Evolutionary conservation across 92 coral and sea anemone genomes (phyloP).

Genomic region (Epizoanthus scotinus): DNA sequence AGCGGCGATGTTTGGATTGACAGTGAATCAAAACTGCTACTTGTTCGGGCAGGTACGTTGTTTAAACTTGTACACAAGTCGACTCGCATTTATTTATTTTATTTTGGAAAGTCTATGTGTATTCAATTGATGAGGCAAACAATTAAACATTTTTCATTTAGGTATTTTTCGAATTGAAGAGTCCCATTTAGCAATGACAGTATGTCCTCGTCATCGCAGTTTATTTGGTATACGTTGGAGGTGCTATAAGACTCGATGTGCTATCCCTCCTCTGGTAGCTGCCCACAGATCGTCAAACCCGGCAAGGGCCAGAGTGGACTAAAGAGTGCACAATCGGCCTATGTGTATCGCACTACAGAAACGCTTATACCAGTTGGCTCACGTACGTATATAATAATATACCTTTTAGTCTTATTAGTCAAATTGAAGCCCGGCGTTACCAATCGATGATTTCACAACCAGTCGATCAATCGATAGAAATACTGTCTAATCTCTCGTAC

Average conservation of each 20-base stretch:
- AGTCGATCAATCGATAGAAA: too few relatives aligned
- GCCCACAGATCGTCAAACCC: constrained; percentile 20
- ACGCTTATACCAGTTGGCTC: constrained; percentile 46
- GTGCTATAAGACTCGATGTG: constrained; percentile 31
- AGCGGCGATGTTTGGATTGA: constrained; percentile 36
- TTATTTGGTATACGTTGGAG: constrained; percentile 42
- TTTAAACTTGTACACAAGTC: too few relatives aligned
- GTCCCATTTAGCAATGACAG: constrained; percentile 29
- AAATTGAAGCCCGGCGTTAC: too few relatives aligned
- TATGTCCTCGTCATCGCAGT: constrained; percentile 46
- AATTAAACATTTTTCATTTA: constrained; percentile 23
- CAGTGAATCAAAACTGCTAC: constrained; percentile 46
- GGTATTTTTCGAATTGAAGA: constrained; percentile 37
- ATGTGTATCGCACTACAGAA: constrained; percentile 24
- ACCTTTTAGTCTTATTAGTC: too few relatives aligned
- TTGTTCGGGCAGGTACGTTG: constrained; percentile 53
- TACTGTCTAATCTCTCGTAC: too few relatives aligned
- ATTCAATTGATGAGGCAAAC: too few relatives aligned
- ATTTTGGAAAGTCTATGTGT: too few relatives aligned
- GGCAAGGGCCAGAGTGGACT: constrained; percentile 42
- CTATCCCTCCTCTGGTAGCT: constrained; percentile 18
- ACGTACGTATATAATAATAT: constrained; percentile 45
- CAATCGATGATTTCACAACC: too few relatives aligned
- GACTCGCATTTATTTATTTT: too few relatives aligned
- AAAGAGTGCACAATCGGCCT: constrained; percentile 43